A percentile compares a stretch with the other conserved stretches of the same genome.
phyloP scores from a whole-genome alignment of 2,888 invertebrate genomes.

The Aplocera efformata region DNA sequence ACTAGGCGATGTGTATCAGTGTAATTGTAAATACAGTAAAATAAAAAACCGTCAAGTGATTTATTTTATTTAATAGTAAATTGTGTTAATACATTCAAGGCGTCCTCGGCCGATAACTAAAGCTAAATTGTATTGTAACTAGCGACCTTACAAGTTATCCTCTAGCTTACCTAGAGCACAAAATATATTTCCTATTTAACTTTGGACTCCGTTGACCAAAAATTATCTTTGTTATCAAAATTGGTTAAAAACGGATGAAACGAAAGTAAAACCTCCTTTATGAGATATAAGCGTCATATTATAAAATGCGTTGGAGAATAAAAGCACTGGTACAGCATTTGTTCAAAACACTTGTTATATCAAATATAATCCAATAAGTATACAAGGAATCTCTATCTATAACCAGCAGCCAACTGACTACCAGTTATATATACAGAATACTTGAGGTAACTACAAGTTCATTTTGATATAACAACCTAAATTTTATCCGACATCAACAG shows the following conservation, averaged over 20 bases:
- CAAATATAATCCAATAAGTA: too few species aligned
- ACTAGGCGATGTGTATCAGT: too few species aligned
- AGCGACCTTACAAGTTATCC: constrained; percentile 39
- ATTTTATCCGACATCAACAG: constrained; percentile 6
- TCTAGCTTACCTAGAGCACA: constrained; percentile 51
- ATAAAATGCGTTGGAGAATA: constrained; percentile 2
- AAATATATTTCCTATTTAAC: too few species aligned
- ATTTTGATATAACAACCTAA: too few species aligned
- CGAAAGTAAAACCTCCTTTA: constrained; percentile 5
- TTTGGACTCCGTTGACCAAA: constrained; percentile 11
- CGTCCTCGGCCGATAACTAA: constrained; percentile 56
- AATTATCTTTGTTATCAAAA: constrained; percentile 1
- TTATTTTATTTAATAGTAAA: constrained; percentile 47
- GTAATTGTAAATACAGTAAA: too few species aligned
- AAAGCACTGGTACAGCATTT: too few species aligned
- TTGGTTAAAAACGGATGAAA: constrained; percentile 3
- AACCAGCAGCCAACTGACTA: too few species aligned
- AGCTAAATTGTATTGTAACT: constrained; percentile 48
- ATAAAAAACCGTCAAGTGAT: too few species aligned
- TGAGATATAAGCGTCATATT: constrained; percentile 2
- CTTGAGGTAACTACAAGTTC: too few species aligned
- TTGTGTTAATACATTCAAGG: constrained; percentile 65
- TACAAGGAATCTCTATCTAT: too few species aligned
- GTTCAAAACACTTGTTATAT: too few species aligned
- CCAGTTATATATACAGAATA: too few species aligned